phyloP scores from a whole-genome alignment of 2,797 vertebrate genomes.

The Rhinichthys osculus region DNA sequence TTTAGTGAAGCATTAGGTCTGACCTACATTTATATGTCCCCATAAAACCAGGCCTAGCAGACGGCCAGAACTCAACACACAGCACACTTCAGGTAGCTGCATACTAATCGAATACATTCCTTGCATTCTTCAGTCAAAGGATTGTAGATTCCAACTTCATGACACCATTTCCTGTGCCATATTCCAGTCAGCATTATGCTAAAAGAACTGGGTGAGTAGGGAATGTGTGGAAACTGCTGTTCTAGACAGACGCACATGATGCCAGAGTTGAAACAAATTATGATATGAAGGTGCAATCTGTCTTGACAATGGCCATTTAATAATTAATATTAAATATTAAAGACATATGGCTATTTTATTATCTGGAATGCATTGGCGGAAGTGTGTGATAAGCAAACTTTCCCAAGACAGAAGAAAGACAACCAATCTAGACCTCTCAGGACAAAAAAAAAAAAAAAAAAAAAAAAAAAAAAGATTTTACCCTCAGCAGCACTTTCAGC shows the following conservation, averaged over 20 bases:
- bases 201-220: not conserved
- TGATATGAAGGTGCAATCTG: not conserved
- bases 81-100: conserved; percentile 47
- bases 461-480: not conserved
- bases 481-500: not conserved
- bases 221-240: not conserved
- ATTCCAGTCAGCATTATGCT: not conserved
- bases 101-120: conserved; percentile 35
- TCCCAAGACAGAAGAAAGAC: not conserved
- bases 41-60: conserved; percentile 64
- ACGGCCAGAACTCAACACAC: conserved; percentile 43
- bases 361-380: conserved; percentile 1
- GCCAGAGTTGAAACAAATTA: not conserved
- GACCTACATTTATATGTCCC: conserved; percentile 76
- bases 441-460: not conserved
- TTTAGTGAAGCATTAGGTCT: conserved; percentile 66
- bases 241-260: not conserved
- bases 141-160: not conserved
- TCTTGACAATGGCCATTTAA: not conserved
- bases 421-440: not conserved
- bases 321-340: not conserved
- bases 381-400: conserved; percentile 27
- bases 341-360: conserved; percentile 26
- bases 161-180: conserved; percentile 29
- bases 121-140: conserved; percentile 14